Conservation (phyloP, 2,888 invertebrate species). For the Drosophila meridiana region DNA sequence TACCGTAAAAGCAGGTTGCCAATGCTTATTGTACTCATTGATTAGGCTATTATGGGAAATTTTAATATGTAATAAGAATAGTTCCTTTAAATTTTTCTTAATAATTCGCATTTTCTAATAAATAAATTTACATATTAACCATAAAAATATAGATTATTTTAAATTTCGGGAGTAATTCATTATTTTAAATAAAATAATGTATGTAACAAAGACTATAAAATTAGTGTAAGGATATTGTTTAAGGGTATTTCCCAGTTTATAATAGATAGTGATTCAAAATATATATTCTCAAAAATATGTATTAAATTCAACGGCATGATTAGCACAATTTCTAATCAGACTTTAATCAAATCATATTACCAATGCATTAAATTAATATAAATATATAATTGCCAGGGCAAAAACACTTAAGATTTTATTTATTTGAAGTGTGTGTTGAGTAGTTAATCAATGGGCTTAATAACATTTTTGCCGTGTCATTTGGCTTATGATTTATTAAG, state of each 20-base stretch:
- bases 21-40: neutral
- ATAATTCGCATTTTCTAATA: neutral
- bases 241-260: too few relatives aligned
- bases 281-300: neutral
- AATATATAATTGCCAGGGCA: conserved; percentile 32
- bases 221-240: too few relatives aligned
- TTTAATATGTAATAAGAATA: neutral
- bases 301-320: conserved; percentile 36
- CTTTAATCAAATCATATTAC: conserved; percentile 44
- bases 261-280: neutral
- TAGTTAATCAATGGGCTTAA: conserved; percentile 8
- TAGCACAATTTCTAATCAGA: conserved; percentile 48
- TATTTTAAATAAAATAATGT: neutral
- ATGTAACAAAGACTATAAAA: neutral
- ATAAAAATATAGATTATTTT: neutral
- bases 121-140: neutral
- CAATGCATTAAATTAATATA: conserved; percentile 39
- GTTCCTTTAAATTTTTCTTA: neutral
- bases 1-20: conserved; percentile 42
- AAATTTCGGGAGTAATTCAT: neutral
- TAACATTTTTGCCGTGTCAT: conserved; percentile 29
- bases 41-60: neutral
- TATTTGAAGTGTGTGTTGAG: neutral
- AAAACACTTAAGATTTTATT: conserved; percentile 39
- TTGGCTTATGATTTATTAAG: conserved; percentile 14